A percentile compares a stretch with the other conserved stretches of the same genome.
These are phyloP conservation scores for Paracyclopina nana DNA, from an alignment of 1,140 invertebrate species.

Conservation along the genomic window DNA sequence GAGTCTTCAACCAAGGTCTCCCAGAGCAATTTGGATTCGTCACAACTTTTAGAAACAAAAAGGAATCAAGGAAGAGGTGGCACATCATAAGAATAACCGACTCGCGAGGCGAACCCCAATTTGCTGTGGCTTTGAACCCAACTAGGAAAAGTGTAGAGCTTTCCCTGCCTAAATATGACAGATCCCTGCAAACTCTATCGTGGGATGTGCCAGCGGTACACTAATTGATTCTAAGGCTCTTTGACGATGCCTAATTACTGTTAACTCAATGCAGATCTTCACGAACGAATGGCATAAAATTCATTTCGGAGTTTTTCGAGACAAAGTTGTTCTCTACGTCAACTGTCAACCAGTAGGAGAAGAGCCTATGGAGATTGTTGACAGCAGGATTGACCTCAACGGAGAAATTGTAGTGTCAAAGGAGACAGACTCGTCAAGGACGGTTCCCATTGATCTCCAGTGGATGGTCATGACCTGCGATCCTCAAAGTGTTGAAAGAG, in stretches of 20 bases:
- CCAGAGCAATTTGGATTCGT: slow-evolving; percentile 50
- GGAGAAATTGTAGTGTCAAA: slow-evolving; percentile 45
- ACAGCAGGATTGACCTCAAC: slow-evolving; percentile 37
- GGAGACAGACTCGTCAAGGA: slow-evolving; percentile 18
- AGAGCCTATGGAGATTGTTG: slow-evolving; percentile 31
- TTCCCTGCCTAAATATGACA: slow-evolving; percentile 35
- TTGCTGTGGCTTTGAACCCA: slow-evolving; percentile 45
- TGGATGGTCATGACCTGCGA: slow-evolving; percentile 60
- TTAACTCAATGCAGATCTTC: slow-evolving; percentile 38
- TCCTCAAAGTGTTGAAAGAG: slow-evolving; percentile 42
- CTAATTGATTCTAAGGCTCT: not conserved
- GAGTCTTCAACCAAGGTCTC: slow-evolving; percentile 41
- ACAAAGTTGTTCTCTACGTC: slow-evolving; percentile 42
- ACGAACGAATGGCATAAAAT: slow-evolving; percentile 57
- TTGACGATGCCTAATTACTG: not conserved
- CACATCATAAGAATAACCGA: slow-evolving; percentile 43
- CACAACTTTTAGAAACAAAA: slow-evolving; percentile 38
- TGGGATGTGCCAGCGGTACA: slow-evolving; percentile 37
- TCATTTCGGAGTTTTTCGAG: slow-evolving; percentile 45
- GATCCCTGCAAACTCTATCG: slow-evolving; percentile 35
- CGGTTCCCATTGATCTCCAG: slow-evolving; percentile 48
- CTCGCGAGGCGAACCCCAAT: slow-evolving; percentile 36
- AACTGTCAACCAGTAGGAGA: slow-evolving; percentile 39
- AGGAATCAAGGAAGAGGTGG: slow-evolving; percentile 40
- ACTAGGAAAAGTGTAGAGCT: slow-evolving; percentile 38